Evolutionary conservation across 1,140 invertebrate species (phyloP).

Genomic region (Neodiprion fabricii): DNA sequence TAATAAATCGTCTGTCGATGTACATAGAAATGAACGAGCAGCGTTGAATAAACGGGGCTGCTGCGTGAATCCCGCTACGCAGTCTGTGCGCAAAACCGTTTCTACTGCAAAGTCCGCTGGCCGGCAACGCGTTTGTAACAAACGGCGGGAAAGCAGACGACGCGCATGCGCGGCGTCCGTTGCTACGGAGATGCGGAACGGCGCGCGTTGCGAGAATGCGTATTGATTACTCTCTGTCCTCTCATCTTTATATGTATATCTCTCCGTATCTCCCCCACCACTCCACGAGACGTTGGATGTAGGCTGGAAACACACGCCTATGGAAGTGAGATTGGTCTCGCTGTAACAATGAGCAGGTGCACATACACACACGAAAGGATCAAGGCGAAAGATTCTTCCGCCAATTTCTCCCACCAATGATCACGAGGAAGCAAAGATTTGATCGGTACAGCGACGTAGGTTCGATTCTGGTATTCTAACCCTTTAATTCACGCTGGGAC

Average conservation of each 20-base stretch:
- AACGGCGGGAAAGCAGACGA: not conserved
- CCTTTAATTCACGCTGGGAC: too few species aligned
- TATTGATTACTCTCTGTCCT: conserved; percentile 59
- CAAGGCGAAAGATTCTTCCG: too few species aligned
- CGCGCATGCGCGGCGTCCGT: conserved; percentile 51
- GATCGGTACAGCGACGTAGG: too few species aligned
- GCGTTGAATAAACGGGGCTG: too few species aligned
- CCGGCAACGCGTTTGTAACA: not conserved
- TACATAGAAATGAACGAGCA: too few species aligned
- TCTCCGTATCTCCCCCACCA: conserved; percentile 31
- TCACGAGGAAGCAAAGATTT: too few species aligned
- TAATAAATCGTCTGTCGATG: too few species aligned
- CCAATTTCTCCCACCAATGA: too few species aligned
- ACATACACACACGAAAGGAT: too few species aligned
- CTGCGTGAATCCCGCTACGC: too few species aligned
- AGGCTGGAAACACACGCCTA: not conserved
- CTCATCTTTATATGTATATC: conserved; percentile 47
- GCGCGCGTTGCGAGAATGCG: conserved; percentile 53
- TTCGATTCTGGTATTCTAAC: too few species aligned
- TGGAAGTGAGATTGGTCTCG: not conserved
- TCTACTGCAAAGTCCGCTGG: not conserved
- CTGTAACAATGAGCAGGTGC: too few species aligned
- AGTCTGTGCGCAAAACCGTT: not conserved
- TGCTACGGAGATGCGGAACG: conserved; percentile 52
- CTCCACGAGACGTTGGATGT: not conserved